A percentile compares a stretch with the other conserved stretches of the same genome.
These are phyloP conservation scores for Aurelia sp. DNA, from an alignment of 30 jellyfish, hydroid and myxozoan species.

Conservation along the genomic window DNA sequence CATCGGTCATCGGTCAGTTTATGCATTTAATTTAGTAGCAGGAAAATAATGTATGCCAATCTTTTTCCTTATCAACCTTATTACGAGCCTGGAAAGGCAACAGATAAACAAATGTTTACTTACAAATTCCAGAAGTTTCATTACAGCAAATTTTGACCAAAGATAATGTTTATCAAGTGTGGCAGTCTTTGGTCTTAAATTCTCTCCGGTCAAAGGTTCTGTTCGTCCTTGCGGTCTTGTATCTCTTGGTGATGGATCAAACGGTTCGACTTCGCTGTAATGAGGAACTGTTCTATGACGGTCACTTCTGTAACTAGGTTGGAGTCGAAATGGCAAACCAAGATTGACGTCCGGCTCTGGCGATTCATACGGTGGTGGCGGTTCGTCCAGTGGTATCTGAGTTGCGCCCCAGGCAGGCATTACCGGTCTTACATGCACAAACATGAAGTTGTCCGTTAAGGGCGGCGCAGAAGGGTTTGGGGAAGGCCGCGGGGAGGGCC, in stretches of 20 bases:
- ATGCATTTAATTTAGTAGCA: no score
- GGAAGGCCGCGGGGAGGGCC: neutral
- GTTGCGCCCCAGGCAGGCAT: constrained; percentile 21
- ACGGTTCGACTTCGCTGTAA: no score
- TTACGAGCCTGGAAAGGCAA: no score
- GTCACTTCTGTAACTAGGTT: neutral
- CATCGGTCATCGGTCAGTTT: no score
- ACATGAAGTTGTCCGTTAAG: neutral
- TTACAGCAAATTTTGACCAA: constrained; percentile 28
- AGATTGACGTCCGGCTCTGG: constrained; percentile 8
- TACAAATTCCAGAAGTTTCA: constrained; percentile 34
- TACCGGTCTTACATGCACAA: constrained; percentile 15
- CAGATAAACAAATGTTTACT: neutral
- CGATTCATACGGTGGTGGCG: constrained; percentile 52
- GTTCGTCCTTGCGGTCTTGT: neutral
- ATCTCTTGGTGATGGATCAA: no score
- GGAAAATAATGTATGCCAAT: no score
- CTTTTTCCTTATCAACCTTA: no score
- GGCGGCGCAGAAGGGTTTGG: constrained; percentile 44
- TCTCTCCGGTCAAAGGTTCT: constrained; percentile 6
- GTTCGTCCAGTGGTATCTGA: neutral
- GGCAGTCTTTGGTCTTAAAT: neutral
- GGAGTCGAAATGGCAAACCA: neutral
- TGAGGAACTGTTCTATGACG: no score
- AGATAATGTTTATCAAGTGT: constrained; percentile 12